Evolutionary conservation across 2,113 vertebrate genomes (phyloP).

Genomic region (Hyperoodon ampullatus): DNA sequence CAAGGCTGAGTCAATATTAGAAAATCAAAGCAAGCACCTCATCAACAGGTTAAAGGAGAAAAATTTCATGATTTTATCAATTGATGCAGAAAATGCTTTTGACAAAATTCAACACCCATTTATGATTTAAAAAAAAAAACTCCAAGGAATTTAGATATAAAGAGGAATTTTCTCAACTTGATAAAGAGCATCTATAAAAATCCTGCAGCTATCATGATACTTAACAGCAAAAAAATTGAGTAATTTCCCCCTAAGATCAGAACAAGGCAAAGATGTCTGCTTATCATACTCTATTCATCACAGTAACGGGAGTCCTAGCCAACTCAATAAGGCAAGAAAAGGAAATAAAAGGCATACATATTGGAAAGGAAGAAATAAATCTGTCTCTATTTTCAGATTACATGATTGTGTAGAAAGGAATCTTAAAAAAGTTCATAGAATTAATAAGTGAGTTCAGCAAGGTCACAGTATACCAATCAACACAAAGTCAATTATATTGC

Average conservation of each 20-base stretch:
- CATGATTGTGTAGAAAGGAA: neutral
- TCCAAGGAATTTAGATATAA: neutral
- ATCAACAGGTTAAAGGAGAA: slow-evolving; percentile 1
- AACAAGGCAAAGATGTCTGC: neutral
- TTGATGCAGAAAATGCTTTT: slow-evolving; percentile 21
- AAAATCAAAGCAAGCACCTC: neutral
- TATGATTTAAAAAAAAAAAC: neutral
- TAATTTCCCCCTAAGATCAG: neutral
- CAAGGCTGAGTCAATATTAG: neutral
- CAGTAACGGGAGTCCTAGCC: neutral
- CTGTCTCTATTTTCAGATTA: neutral
- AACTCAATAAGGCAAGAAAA: neutral
- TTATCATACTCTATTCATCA: neutral
- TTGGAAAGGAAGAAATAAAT: neutral
- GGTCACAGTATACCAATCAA: neutral
- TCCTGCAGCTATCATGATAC: neutral
- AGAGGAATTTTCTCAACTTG: neutral
- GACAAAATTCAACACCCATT: neutral
- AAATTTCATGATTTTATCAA: neutral
- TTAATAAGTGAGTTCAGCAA: neutral
- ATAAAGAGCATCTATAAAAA: neutral
- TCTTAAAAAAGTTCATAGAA: neutral
- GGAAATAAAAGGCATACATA: neutral
- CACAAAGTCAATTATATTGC: neutral
- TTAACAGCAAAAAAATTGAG: neutral